Base-by-base conservation (phyloP, 1,140 invertebrate species). In the Drusus annulatus region DNA sequence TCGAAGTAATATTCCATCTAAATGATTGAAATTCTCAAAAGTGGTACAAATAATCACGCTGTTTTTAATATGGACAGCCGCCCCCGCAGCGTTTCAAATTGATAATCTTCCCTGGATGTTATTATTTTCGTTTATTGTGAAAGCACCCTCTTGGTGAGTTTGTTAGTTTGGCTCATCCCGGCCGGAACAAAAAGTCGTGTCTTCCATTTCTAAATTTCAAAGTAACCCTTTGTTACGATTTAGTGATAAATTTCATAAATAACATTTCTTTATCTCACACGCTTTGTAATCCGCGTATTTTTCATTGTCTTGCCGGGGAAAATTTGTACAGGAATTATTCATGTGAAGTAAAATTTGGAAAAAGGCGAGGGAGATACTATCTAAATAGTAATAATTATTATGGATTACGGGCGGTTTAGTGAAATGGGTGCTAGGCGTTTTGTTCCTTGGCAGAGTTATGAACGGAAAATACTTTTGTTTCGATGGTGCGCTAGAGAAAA, bases 241-340 rank as follows among this genome's bases (percentile, higher is more conserved):
- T 71, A 23, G 56, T 21, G 31, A 79, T 74, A 79, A 73, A 79
- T 63, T 74, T 50, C 15, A 56, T 75, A 75, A 75, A 79, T 74
- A 75, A 63, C 63, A 63, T 79, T 56, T 25, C 69, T 28, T 74
- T 75, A 63, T 74, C 78, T 56, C 45, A 56, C 52, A 68, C 76
- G 76, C 36, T 63, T 74, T 63, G 28, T 52, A 75, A 75, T 58
- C 52, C 60, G 16, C 52, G 54, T 56, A 73, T 74, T 73, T 73
- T 74, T 54, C 28, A 74, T 63, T 79, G 54, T 79, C 69, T 73
- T 79, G 56, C 58, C 50, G 65, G 63, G 45, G 16, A 75, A 17
- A 79, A 79, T 79, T 79, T 74, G 78, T 63, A 52, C 28, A 54
- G 45, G 58, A 51, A 74, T 79, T 74, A 74, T 63, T 69, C 58